These are phyloP conservation scores for Macaria notata DNA, from an alignment of 2,888 invertebrate genomes.

Conservation along the genomic window DNA sequence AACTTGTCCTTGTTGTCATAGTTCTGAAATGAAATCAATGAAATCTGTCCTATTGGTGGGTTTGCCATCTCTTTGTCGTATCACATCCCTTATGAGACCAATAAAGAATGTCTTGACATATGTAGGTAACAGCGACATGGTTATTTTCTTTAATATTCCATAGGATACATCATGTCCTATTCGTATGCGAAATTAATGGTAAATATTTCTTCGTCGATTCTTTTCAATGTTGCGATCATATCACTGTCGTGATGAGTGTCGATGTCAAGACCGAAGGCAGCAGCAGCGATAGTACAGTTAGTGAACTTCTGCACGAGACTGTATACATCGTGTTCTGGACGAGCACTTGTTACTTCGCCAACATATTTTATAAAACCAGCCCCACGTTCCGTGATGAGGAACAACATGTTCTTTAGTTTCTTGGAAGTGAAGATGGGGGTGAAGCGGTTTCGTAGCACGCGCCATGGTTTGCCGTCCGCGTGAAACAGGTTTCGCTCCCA, in stretches of 20 bases:
- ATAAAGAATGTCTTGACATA: conserved; percentile 40
- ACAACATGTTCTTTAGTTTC: conserved; percentile 59
- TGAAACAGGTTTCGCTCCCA: conserved; percentile 55
- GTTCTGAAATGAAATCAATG: conserved; percentile 46
- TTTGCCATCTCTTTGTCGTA: conserved; percentile 44
- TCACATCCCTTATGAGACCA: conserved; percentile 40
- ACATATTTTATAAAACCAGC: conserved; percentile 45
- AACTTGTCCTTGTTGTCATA: conserved; percentile 42
- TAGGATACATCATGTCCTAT: conserved; percentile 50
- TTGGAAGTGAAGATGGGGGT: conserved; percentile 58
- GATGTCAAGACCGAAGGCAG: conserved; percentile 52
- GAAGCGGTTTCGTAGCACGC: conserved; percentile 46
- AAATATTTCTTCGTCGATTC: conserved; percentile 33
- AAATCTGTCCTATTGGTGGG: conserved; percentile 32
- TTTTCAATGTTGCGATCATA: conserved; percentile 22
- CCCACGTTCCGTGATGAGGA: conserved; percentile 48
- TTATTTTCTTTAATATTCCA: conserved; percentile 46
- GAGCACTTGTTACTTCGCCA: conserved; percentile 15
- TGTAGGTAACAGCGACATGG: conserved; percentile 42
- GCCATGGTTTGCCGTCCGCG: conserved; percentile 54
- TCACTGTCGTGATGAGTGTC: conserved; percentile 36
- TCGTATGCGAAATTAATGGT: conserved; percentile 30
- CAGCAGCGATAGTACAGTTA: conserved; percentile 45
- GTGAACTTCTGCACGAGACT: conserved; percentile 46
- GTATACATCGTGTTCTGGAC: conserved; percentile 42